Evolutionary conservation across 2,888 invertebrate species (phyloP).

Genomic region (Malacosoma neustria): DNA sequence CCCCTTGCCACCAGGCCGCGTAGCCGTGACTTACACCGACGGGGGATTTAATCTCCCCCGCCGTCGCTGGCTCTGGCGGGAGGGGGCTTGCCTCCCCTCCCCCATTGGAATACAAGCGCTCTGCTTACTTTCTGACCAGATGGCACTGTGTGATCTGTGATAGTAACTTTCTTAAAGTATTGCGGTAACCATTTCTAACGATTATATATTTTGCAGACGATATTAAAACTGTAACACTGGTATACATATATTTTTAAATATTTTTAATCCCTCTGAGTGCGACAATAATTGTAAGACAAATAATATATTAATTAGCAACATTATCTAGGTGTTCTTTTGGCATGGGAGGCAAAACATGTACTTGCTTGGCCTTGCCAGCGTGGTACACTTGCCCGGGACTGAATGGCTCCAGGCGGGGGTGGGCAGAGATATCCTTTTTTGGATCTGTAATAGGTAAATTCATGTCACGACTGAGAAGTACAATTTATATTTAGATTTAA

Average conservation of each 20-base stretch:
- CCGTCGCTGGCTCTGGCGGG: too few species aligned
- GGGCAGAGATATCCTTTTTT: constrained; percentile 68
- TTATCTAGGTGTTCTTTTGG: constrained; percentile 48
- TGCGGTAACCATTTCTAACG: not conserved
- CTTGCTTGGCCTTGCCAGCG: constrained; percentile 91
- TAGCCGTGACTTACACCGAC: too few species aligned
- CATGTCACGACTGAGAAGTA: too few species aligned
- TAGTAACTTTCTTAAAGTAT: not conserved
- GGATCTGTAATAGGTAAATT: too few species aligned
- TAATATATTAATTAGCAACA: constrained; percentile 20
- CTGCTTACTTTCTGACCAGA: too few species aligned
- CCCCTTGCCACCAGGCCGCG: too few species aligned
- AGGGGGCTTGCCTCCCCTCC: too few species aligned
- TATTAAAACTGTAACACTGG: not conserved
- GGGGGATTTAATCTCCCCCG: too few species aligned
- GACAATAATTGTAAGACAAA: not conserved
- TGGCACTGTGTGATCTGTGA: not conserved
- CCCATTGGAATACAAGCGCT: too few species aligned
- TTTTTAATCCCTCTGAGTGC: not conserved
- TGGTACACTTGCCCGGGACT: constrained; percentile 95
- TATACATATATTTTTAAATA: not conserved
- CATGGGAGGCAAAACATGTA: constrained; percentile 84
- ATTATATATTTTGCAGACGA: too few species aligned
- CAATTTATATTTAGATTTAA: too few species aligned
- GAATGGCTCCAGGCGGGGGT: constrained; percentile 90